Evolutionary conservation across 2,888 invertebrate species (phyloP), one percentile per base, ranked within the genome.

Genomic region (Nyleta sp.): DNA sequence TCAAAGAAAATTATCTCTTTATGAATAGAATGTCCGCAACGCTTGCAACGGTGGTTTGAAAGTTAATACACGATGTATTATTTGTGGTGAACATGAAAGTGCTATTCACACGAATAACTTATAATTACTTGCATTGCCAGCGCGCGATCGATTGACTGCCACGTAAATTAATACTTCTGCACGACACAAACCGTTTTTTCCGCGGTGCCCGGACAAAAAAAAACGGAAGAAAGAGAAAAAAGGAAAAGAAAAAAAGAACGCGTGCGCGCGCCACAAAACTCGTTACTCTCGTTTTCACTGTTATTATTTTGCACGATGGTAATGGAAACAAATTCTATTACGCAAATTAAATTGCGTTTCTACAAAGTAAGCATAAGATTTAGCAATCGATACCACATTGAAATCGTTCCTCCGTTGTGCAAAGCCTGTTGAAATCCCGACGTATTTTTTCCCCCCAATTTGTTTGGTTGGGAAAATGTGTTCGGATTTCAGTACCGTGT

Each of bases 21-120:
- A 67, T 53, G 67, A 75, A 75, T 75, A 68, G 68, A 75, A 68
- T 75, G 67, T 75, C 48, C 60, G 75, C 62, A 40, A 28, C 46
- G 24, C 44, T 57, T 31, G 67, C 53, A 60, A 65, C 59, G 52
- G 60, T 46, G 67, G 67, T 67, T 67, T 74, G 74, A 74, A 74
- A 74, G 74, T 74, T 67, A 74, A 74, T 74, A 74, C 67, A 53
- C 60, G 46, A 59, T 67, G 60, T 60, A 60, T 67, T 53, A 74
- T 74, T 60, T 67, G 74, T 67, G 67, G 59, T 67, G 53, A 67
- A 74, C 62, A 75, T 60, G 75, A 75, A 75, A 74, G 64, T 72
- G 73, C 64, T 76, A 72, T 67, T 71, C 62, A 75, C 67, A 72
- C 67, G 62, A 78, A 67, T 70, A 62, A 71, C 65, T 71, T 79